A percentile compares a stretch with the other conserved stretches of the same genome.
These are phyloP conservation scores for Hylaeus anthracinus DNA, from an alignment of 1,140 invertebrate species.

Conservation along the genomic window DNA sequence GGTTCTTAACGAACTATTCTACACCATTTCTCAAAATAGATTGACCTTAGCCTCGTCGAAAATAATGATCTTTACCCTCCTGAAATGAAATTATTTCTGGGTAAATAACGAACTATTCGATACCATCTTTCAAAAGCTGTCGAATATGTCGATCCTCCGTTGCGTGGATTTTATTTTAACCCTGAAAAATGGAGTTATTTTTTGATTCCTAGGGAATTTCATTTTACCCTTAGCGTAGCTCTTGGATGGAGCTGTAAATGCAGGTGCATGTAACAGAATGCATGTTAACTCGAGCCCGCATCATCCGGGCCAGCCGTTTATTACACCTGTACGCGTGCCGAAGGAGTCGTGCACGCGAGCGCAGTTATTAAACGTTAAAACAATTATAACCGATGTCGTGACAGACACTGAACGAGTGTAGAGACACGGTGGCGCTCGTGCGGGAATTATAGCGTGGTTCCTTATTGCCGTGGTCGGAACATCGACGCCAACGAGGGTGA, in stretches of 20 bases:
- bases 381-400: constrained; percentile 62
- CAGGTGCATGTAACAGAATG: neutral
- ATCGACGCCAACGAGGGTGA: constrained; percentile 19
- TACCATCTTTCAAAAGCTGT: no score
- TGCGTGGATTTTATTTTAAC: no score
- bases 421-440: constrained; percentile 2
- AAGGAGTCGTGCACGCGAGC: constrained; percentile 59
- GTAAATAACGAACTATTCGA: no score
- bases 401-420: constrained; percentile 14
- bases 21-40: no score
- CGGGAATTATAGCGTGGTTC: constrained; percentile 49
- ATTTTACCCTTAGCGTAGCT: no score
- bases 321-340: constrained; percentile 18
- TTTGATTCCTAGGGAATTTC: no score
- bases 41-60: no score
- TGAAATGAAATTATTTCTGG: no score
- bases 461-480: constrained; percentile 35
- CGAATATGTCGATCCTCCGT: no score
- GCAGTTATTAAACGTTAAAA: constrained; percentile 74
- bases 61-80: no score
- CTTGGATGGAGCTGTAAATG: neutral
- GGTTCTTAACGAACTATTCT: no score
- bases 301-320: constrained; percentile 21
- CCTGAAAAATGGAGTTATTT: no score
- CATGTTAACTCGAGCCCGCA: constrained; percentile 17